These are phyloP conservation scores for Eublepharis macularius DNA, from an alignment of 2,113 vertebrate genomes.

Conservation along the genomic window DNA sequence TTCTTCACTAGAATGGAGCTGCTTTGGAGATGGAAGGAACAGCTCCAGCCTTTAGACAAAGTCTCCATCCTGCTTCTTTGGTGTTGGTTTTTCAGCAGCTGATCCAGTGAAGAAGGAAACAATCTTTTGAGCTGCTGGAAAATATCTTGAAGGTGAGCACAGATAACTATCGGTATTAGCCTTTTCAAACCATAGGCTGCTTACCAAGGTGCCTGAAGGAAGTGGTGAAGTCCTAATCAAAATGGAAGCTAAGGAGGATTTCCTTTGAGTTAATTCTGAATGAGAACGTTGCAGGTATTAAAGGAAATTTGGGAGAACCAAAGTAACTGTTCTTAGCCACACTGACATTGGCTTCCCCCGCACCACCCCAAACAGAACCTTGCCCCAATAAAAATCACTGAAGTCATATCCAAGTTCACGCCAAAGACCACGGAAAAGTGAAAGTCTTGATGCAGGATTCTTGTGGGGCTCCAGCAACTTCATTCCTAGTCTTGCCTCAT, in stretches of 20 bases:
- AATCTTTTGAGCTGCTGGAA: background rate
- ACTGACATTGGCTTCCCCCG: background rate
- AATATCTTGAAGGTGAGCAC: background rate
- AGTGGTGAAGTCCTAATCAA: background rate
- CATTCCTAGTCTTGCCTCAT: background rate
- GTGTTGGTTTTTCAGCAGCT: background rate
- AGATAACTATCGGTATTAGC: background rate
- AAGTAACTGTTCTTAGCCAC: background rate
- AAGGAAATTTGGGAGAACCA: background rate
- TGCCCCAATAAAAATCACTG: background rate
- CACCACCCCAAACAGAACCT: background rate
- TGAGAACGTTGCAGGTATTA: background rate
- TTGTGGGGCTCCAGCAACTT: background rate
- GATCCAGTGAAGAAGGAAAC: background rate
- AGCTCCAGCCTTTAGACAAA: background rate
- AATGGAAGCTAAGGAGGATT: background rate
- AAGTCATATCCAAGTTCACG: background rate
- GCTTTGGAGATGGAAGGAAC: background rate
- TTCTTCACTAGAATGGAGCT: background rate
- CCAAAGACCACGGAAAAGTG: background rate
- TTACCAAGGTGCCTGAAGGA: background rate
- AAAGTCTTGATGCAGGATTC: constrained; percentile 1
- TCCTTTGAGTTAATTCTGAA: background rate
- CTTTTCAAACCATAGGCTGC: background rate
- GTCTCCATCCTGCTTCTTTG: background rate